Conservation (phyloP, 2,888 invertebrate genomes). For the Thumatha senex region DNA sequence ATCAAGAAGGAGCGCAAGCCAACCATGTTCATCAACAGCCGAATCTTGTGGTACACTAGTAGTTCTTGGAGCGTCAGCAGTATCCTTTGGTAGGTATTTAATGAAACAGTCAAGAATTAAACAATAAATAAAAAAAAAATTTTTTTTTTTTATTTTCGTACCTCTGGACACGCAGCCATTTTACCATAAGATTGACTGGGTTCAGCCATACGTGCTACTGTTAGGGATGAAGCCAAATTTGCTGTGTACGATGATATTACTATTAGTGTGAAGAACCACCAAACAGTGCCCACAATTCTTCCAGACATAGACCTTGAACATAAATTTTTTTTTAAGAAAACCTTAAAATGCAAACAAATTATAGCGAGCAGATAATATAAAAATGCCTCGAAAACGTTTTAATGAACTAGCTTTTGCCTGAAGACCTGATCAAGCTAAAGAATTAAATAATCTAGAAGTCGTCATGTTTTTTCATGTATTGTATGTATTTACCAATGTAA, state of each 20-base stretch:
- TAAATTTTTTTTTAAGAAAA: too few relatives aligned
- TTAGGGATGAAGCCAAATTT: conserved; percentile 97
- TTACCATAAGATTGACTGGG: conserved; percentile 86
- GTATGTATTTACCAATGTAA: too few relatives aligned
- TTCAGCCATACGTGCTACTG: conserved; percentile 96
- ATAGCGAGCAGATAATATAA: background rate
- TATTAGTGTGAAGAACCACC: conserved; percentile 99
- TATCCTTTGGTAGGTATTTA: conserved; percentile 39
- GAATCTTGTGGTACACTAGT: conserved; percentile 30
- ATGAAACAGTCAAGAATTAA: background rate
- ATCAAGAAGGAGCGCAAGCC: conserved; percentile 50
- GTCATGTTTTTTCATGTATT: too few relatives aligned
- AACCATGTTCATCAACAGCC: conserved; percentile 49
- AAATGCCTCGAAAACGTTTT: too few relatives aligned
- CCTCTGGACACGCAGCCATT: conserved; percentile 65
- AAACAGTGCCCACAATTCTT: conserved; percentile 96
- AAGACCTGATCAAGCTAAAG: too few relatives aligned
- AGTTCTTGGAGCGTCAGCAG: conserved; percentile 27
- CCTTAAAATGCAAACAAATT: background rate
- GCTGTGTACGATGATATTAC: conserved; percentile 98
- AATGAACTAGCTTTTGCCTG: too few relatives aligned
- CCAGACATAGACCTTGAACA: conserved; percentile 89
- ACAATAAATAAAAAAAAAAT: background rate
- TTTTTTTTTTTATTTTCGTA: conserved; percentile 23
- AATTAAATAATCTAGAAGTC: too few relatives aligned